Conservation (phyloP, 2,113 vertebrate genomes). For the Glaucomys volans region DNA sequence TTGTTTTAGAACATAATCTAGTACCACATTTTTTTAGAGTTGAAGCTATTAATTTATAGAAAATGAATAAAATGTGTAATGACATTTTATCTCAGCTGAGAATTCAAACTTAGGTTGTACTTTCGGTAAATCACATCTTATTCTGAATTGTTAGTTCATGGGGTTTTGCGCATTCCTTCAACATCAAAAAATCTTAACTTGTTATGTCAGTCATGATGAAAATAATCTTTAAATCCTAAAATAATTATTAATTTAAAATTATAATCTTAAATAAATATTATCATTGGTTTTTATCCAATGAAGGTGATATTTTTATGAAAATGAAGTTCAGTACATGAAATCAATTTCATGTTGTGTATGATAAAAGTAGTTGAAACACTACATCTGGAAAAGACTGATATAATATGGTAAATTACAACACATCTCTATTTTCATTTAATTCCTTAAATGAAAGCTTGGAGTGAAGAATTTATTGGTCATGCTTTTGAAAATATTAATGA, state of each 20-base stretch:
- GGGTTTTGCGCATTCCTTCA: background rate
- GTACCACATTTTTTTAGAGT: conserved; percentile 59
- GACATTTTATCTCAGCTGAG: conserved; percentile 46
- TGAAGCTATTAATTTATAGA: conserved; percentile 56
- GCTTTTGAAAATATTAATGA: conserved; percentile 64
- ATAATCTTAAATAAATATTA: background rate
- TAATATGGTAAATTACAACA: conserved; percentile 44
- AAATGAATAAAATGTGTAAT: conserved; percentile 54
- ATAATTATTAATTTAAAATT: conserved; percentile 76
- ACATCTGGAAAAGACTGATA: conserved; percentile 56
- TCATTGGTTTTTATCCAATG: conserved; percentile 66
- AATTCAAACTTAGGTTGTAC: conserved; percentile 44
- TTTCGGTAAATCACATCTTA: conserved; percentile 24
- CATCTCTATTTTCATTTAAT: conserved; percentile 58
- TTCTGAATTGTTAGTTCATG: conserved; percentile 47
- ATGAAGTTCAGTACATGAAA: conserved; percentile 56
- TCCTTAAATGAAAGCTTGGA: conserved; percentile 50
- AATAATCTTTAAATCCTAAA: conserved; percentile 51
- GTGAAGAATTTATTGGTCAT: conserved; percentile 58
- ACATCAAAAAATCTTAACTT: conserved; percentile 6
- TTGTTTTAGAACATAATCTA: conserved; percentile 55
- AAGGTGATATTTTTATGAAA: background rate
- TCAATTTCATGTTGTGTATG: background rate
- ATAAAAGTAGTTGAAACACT: conserved; percentile 46
- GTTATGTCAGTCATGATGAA: background rate